Evolutionary conservation across 2,113 vertebrate species (phyloP), one percentile per base, ranked within the genome.

Genomic region (Triplophysa siluroides): DNA sequence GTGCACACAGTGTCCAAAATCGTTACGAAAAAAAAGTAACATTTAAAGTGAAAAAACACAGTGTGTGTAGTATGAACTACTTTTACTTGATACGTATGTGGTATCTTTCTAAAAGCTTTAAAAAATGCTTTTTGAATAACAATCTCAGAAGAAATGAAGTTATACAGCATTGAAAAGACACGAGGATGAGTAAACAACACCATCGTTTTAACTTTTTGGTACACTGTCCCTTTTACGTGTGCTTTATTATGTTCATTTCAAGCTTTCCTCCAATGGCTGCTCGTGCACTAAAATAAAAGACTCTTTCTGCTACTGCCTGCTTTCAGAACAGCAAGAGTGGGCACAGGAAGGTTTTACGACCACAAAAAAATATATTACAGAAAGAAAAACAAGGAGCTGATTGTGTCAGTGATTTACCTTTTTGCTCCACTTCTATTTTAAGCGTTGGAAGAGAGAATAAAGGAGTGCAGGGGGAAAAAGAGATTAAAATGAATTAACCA

Each of bases 351-450:
- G 91, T 92, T 95, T 95, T 90, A 92, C 89, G 61, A 63, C 78
- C 98, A 73, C 69, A 74, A 73, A 73, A 24, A 45, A 73, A 62
- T 63, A 62, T 47, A 26, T 62, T 43, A 69, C 68, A 79, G 21
- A 65, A 80, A 80, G 4, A 71, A 90, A 92, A 29, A 97, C 95
- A 97, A 94, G 95, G 96, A 96, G 95, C 96, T 97, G 95, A 94
- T 95, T 92, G 95, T 94, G 90, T 94, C 94, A 91, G 86, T 97
- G 97, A 98, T 99, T 99, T 99, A 99, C 98, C 98, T 99, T 99
- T 99, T 98, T 99, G 98, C 94, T 99, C 98, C 98, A 99, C 98
- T 99, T 99, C 98, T 99, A 99, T 99, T 99, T 99, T 98, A 97
- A 96, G 98, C 97, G 95, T 99, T 93, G 94, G 96, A 94, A 96